Conservation (phyloP, 2,113 vertebrate species). For the Xiphias gladius region DNA sequence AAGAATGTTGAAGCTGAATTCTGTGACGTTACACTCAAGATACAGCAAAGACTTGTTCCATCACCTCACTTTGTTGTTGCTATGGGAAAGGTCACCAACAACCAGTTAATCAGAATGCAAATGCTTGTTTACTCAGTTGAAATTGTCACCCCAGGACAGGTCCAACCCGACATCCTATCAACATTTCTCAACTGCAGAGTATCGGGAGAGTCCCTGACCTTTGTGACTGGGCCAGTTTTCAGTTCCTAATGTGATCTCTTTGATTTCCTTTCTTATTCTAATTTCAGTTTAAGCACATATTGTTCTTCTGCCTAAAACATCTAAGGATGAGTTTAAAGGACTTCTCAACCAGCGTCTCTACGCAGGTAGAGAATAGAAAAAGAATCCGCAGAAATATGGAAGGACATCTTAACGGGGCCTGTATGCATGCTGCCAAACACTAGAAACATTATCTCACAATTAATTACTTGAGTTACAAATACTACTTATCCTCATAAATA, state of each 20-base stretch:
- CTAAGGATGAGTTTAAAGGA: not conserved
- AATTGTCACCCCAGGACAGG: not conserved
- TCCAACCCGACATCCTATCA: constrained; percentile 2
- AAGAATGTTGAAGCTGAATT: not conserved
- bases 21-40: not conserved
- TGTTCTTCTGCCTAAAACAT: not conserved
- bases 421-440: not conserved
- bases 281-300: not conserved
- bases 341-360: not conserved
- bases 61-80: not conserved
- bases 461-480: not conserved
- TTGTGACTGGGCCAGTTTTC: not conserved
- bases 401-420: too few species aligned
- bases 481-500: not conserved
- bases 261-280: not conserved
- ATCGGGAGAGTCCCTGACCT: constrained; percentile 31
- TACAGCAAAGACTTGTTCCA: not conserved
- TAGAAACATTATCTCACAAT: not conserved
- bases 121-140: constrained; percentile 33
- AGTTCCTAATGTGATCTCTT: not conserved
- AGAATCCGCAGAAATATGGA: not conserved
- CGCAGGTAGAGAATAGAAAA: not conserved
- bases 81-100: constrained; percentile 3
- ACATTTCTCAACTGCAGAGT: constrained; percentile 5
- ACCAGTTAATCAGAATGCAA: constrained; percentile 23